A percentile compares a stretch with the other conserved stretches of the same genome.
Evolutionary conservation across 2,888 invertebrate genomes (phyloP).

Genomic region (Acleris literana): DNA sequence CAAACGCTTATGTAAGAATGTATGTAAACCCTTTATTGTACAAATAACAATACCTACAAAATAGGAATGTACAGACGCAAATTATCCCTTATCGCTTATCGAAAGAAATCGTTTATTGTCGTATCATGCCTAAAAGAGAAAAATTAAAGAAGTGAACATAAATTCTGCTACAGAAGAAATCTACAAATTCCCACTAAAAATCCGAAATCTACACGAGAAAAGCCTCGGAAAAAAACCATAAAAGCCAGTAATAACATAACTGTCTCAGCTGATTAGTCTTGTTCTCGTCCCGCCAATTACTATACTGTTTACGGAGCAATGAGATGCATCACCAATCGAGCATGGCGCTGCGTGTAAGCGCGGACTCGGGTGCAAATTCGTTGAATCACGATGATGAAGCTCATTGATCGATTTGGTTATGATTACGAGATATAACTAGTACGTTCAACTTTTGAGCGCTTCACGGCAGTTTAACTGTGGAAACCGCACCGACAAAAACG

Average conservation of each 20-base stretch:
- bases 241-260: slow-evolving; percentile 7
- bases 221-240: not conserved
- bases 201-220: not conserved
- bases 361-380: not conserved
- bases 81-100: no score
- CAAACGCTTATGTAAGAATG: no score
- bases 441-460: no score
- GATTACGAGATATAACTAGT: not conserved
- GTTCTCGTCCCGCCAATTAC: slow-evolving; percentile 3
- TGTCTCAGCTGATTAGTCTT: slow-evolving; percentile 6
- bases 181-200: not conserved
- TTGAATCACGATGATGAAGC: slow-evolving; percentile 15
- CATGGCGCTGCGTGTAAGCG: slow-evolving; percentile 11
- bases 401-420: slow-evolving; percentile 1
- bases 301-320: slow-evolving; percentile 7
- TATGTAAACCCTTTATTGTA: no score
- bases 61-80: no score
- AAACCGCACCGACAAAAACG: no score
- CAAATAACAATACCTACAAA: no score
- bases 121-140: no score
- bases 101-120: no score
- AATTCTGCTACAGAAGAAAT: no score
- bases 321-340: slow-evolving; percentile 21
- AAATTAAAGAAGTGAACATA: no score
- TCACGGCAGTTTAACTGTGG: no score